Evolutionary conservation across 2,113 vertebrate genomes (phyloP), one percentile per base, ranked within the genome.

Genomic region (Sinocyclocheilus rhinocerous): DNA sequence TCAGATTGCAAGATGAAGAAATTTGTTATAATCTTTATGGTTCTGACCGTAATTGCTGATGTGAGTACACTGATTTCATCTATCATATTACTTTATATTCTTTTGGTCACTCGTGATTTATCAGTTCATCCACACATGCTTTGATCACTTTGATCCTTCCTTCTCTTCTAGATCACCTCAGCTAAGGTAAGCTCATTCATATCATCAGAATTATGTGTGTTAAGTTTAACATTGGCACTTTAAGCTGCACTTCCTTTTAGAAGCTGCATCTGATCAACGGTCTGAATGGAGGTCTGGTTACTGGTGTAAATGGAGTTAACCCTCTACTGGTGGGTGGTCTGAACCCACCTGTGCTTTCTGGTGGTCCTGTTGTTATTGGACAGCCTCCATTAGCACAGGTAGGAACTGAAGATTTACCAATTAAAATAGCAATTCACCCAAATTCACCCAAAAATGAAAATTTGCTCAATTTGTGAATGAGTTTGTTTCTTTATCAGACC

Each of bases 241-340:
- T 26, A 55, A 55, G 9, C n/a, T 67, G 22, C 3, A 10, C 26
- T 65, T 24, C 5, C 22, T 81, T 65, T 20, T 69, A 89, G 88
- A 89, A 89, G 85, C 73, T 87, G 9, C 78, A 57, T 15, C 52
- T 89, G 26, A 67, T 89, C 42, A 83, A 86, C 39, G 88, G 85
- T 70, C 18, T 84, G 65, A 88, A 88, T 18, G 87, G 86, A n/a
- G 85, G 83, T 36, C n/a, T 89, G n/a, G 48, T 83, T 11, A 75
- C 85, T 4, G 81, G 87, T 20, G 55, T 84, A 24, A 88, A 88
- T 26, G 87, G 84, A 33, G 87, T 86, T 57, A 84, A 76, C 36
- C 87, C 63, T 10, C 55, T 77, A 13, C 55, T 86, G 29, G 20
- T 88, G 80, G 87, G 87, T 50, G 87, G 87, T 5, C 4, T 86